Conservation (phyloP, 1,140 invertebrate species). For the Papilio machaon region DNA sequence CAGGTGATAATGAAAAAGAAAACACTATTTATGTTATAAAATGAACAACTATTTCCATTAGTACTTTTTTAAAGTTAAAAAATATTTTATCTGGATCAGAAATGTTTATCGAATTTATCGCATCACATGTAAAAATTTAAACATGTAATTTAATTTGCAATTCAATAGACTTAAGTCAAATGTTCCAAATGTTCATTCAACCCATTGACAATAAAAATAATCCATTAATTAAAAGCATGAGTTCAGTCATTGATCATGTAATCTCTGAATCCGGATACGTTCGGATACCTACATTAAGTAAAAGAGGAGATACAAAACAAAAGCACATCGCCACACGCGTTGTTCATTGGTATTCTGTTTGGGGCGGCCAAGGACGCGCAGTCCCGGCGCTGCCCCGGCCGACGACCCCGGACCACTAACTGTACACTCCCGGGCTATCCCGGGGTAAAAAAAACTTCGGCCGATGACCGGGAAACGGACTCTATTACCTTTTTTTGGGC, state of each 20-base stretch:
- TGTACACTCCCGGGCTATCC: conserved; percentile 56
- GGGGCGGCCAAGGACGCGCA: conserved; percentile 55
- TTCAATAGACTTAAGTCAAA: no score
- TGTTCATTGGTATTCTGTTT: conserved; percentile 42
- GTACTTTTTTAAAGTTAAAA: neutral
- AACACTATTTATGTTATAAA: neutral
- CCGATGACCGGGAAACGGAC: conserved; percentile 48
- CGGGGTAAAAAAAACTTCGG: conserved; percentile 48
- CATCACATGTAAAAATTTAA: no score
- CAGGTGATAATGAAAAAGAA: conserved; percentile 1
- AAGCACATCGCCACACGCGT: conserved; percentile 2
- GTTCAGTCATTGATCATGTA: neutral
- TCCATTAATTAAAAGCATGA: conserved; percentile 5
- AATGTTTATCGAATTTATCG: neutral
- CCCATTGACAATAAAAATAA: conserved; percentile 12
- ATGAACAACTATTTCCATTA: neutral
- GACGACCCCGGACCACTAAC: conserved; percentile 53
- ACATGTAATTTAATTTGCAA: no score
- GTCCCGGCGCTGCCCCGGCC: conserved; percentile 44
- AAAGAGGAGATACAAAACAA: conserved; percentile 19
- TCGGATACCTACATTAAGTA: conserved; percentile 20
- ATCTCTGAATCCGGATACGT: conserved; percentile 15
- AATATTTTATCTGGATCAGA: neutral
- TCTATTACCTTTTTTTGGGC: conserved; percentile 21
- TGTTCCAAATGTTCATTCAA: neutral